These are phyloP conservation scores for Ceratina calcarata DNA, from an alignment of 1,140 invertebrate species.

Conservation along the genomic window DNA sequence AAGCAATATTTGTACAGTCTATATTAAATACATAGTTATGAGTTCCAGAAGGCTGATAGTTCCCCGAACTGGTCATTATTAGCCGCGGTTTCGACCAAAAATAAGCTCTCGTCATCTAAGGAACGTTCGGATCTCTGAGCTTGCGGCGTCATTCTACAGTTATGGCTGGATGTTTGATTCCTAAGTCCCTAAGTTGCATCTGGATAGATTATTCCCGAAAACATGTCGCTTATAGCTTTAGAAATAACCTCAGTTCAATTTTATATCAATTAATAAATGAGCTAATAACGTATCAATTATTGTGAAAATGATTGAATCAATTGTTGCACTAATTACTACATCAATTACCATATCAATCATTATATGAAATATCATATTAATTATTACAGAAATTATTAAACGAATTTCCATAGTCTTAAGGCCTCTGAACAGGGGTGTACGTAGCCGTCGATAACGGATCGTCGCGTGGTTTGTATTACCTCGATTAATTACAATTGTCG, in stretches of 20 bases:
- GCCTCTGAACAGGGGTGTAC: too few relatives aligned
- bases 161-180: not conserved
- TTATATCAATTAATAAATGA: too few relatives aligned
- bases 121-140: constrained; percentile 16
- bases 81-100: constrained; percentile 62
- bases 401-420: too few relatives aligned
- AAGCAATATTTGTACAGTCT: constrained; percentile 77
- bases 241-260: too few relatives aligned
- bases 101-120: constrained; percentile 50
- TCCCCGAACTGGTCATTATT: constrained; percentile 76
- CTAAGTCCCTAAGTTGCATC: not conserved
- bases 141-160: not conserved
- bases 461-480: constrained; percentile 10
- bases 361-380: too few relatives aligned
- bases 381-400: too few relatives aligned
- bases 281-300: too few relatives aligned
- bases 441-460: not conserved
- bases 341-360: too few relatives aligned
- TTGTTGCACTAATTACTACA: too few relatives aligned
- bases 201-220: not conserved
- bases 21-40: constrained; percentile 78
- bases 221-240: too few relatives aligned
- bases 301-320: too few relatives aligned
- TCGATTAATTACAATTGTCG: constrained; percentile 42
- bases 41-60: constrained; percentile 78